These are phyloP conservation scores for Zeuzera pyrina DNA, from an alignment of 2,888 invertebrate genomes.

Conservation along the genomic window DNA sequence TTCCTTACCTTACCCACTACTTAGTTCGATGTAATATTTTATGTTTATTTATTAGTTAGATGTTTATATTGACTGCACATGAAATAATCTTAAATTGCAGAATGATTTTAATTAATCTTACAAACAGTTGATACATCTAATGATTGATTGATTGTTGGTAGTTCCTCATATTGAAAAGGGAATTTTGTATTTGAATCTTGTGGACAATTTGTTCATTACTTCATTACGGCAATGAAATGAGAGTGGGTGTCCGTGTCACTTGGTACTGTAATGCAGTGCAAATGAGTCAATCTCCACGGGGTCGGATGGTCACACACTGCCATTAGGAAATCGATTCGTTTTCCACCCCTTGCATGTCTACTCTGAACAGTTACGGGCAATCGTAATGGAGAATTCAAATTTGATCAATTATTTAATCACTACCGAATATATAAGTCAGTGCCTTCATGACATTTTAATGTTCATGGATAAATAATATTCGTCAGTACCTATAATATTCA, in stretches of 20 bases:
- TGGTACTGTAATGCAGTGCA: conserved; percentile 72
- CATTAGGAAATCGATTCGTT: conserved; percentile 68
- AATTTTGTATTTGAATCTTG: conserved; percentile 20
- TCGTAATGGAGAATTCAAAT: conserved; percentile 16
- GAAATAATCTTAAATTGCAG: too few relatives aligned
- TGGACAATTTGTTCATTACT: conserved; percentile 53
- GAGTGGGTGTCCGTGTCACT: conserved; percentile 67
- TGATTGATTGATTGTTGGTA: too few relatives aligned
- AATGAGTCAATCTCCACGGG: conserved; percentile 71
- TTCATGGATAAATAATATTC: too few relatives aligned
- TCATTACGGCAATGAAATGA: conserved; percentile 59
- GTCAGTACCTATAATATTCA: too few relatives aligned
- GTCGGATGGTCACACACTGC: conserved; percentile 47
- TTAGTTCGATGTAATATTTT: too few relatives aligned
- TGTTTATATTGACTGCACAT: too few relatives aligned
- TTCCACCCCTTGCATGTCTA: conserved; percentile 27
- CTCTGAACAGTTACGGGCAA: background rate
- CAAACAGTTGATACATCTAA: too few relatives aligned
- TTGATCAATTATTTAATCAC: conserved; percentile 25
- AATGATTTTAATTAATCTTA: too few relatives aligned
- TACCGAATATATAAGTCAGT: background rate
- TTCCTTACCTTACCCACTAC: too few relatives aligned
- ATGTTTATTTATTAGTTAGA: too few relatives aligned
- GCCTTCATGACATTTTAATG: too few relatives aligned
- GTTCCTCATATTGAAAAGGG: background rate